These are phyloP conservation scores for Probaryconus sp. DNA, from an alignment of 1,140 invertebrate species.

Conservation along the genomic window DNA sequence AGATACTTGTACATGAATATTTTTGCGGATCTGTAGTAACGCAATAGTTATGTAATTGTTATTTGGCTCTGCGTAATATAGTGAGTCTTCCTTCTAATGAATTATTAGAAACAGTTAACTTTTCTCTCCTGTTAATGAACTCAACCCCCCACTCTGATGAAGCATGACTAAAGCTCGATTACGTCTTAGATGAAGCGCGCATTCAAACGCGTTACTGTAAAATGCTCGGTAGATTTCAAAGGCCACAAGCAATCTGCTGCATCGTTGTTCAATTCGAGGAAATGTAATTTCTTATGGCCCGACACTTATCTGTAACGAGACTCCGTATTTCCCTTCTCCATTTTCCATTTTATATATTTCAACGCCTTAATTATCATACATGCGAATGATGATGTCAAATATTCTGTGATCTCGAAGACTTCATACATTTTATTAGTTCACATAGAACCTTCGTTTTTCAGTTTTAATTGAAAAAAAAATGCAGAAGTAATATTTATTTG, in stretches of 20 bases:
- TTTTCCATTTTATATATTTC: slow-evolving; percentile 20
- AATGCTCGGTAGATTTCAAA: slow-evolving; percentile 48
- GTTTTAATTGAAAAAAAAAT: no score
- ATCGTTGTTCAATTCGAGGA: slow-evolving; percentile 36
- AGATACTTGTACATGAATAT: no score
- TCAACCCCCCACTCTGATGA: slow-evolving; percentile 7
- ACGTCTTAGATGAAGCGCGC: slow-evolving; percentile 29
- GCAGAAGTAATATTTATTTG: no score
- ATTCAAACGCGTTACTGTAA: slow-evolving; percentile 18
- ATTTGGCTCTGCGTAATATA: no score
- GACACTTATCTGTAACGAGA: slow-evolving; percentile 24
- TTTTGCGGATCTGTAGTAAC: no score
- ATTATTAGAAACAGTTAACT: slow-evolving; percentile 13
- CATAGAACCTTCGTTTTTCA: no score
- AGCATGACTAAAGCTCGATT: slow-evolving; percentile 25
- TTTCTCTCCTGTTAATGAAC: slow-evolving; percentile 11
- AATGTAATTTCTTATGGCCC: slow-evolving; percentile 33
- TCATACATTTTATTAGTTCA: no score
- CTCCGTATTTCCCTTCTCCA: slow-evolving; percentile 16
- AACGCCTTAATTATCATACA: slow-evolving; percentile 10
- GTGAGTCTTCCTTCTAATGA: not conserved
- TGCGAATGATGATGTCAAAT: not conserved
- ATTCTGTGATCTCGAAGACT: no score
- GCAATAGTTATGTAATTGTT: no score
- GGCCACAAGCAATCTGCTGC: slow-evolving; percentile 37